Evolutionary conservation across 2,797 vertebrate genomes (phyloP).

Genomic region (Prionace glauca): DNA sequence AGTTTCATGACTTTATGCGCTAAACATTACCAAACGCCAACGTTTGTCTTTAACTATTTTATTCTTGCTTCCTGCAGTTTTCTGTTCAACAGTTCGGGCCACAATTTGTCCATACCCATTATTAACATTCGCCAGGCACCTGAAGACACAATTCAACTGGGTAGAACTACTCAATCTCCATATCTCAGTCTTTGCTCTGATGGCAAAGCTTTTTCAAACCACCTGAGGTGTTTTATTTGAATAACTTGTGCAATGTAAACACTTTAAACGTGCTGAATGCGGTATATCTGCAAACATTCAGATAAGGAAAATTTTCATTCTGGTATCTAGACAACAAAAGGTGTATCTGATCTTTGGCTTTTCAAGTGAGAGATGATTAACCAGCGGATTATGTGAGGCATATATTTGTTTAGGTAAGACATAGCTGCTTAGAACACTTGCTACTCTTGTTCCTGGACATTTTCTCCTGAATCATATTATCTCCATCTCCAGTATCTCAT

Average conservation of each 20-base stretch:
- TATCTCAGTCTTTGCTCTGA: neutral
- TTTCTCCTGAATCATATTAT: neutral
- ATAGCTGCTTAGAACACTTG: neutral
- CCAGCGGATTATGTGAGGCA: neutral
- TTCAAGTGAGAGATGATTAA: conserved; percentile 19
- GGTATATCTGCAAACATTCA: neutral
- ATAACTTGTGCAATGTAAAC: conserved; percentile 8
- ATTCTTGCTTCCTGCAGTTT: neutral
- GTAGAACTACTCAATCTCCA: neutral
- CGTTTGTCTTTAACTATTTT: neutral
- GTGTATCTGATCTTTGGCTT: neutral
- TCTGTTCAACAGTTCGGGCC: neutral
- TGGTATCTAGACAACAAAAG: neutral
- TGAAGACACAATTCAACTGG: neutral
- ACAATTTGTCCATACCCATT: neutral
- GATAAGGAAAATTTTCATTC: conserved; percentile 20
- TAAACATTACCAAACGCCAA: conserved; percentile 3
- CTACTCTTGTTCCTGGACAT: neutral
- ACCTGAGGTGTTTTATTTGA: conserved; percentile 31
- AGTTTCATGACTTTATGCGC: neutral
- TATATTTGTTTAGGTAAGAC: conserved; percentile 7
- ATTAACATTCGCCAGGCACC: neutral
- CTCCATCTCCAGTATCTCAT: neutral
- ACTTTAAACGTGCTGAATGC: conserved; percentile 1
- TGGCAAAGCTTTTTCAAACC: neutral